Conservation (phyloP, 92 coral and sea anemone genomes). For the Epizoanthus illoricatus region DNA sequence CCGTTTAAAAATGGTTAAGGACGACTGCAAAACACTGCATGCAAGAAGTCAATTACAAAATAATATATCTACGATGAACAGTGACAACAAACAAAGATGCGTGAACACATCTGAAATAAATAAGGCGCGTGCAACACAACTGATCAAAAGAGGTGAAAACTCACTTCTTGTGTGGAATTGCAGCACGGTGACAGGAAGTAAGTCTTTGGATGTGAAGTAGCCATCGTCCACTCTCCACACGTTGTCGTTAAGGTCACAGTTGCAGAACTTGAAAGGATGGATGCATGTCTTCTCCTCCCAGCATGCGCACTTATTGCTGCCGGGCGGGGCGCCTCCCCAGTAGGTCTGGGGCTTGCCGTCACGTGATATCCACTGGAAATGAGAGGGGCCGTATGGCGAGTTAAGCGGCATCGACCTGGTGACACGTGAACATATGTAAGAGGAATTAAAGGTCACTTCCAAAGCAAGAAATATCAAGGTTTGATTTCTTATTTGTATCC, state of each 20-base stretch:
- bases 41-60: no score
- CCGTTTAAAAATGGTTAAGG: no score
- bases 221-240: conserved; percentile 85
- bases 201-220: conserved; percentile 54
- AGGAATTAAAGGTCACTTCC: no score
- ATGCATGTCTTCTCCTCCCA: conserved; percentile 53
- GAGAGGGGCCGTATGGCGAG: conserved; percentile 61
- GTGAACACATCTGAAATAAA: no score
- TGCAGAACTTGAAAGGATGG: conserved; percentile 59
- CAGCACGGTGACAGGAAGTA: conserved; percentile 67
- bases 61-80: no score
- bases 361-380: conserved; percentile 73
- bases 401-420: conserved; percentile 59
- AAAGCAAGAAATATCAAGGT: no score
- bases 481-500: no score
- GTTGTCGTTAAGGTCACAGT: conserved; percentile 76
- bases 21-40: no score
- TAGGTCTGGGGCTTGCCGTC: conserved; percentile 49
- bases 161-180: conserved; percentile 59
- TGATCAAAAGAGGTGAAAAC: not conserved
- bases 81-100: no score
- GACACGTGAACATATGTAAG: not conserved
- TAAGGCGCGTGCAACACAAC: no score
- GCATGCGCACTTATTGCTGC: conserved; percentile 82
- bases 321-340: conserved; percentile 91